Evolutionary conservation across 2,113 vertebrate species (phyloP).

Genomic region (Saimiri boliviensis): DNA sequence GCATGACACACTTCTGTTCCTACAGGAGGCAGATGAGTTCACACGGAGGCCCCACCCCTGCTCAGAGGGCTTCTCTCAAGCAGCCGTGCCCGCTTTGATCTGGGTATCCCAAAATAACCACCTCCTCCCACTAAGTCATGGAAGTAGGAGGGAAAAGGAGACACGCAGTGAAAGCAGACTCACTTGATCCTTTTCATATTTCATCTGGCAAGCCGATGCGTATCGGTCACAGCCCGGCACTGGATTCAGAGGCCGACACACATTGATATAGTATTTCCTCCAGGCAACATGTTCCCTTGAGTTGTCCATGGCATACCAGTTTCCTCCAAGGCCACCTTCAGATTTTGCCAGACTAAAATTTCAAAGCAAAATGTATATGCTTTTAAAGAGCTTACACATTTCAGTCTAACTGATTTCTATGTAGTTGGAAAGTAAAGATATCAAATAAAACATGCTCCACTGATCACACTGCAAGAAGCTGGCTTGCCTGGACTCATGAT

Average conservation of each 20-base stretch:
- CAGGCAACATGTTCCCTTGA: neutral
- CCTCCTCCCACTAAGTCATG: fast-evolving
- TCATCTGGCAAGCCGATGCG: slow-evolving; percentile 91
- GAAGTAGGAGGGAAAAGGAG: fast-evolving
- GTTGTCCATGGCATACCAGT: slow-evolving; percentile 92
- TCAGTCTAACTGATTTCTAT: neutral
- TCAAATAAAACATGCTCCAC: neutral
- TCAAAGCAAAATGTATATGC: neutral
- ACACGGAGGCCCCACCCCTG: fast-evolving
- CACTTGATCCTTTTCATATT: slow-evolving; percentile 79
- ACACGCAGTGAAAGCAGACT: neutral
- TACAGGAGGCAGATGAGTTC: neutral
- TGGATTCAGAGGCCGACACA: slow-evolving; percentile 90
- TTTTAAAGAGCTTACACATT: neutral
- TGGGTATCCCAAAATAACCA: neutral
- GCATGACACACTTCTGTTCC: fast-evolving
- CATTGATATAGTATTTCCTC: slow-evolving; percentile 95
- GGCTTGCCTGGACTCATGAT: fast-evolving
- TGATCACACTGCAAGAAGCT: fast-evolving
- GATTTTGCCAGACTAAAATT: slow-evolving; percentile 88
- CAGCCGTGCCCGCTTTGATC: neutral
- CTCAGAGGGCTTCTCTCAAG: neutral
- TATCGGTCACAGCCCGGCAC: slow-evolving; percentile 90
- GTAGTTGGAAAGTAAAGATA: neutral
- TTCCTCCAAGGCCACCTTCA: slow-evolving; percentile 79